Conservation (phyloP, 2,113 vertebrate genomes). For the Bubo bubo region DNA sequence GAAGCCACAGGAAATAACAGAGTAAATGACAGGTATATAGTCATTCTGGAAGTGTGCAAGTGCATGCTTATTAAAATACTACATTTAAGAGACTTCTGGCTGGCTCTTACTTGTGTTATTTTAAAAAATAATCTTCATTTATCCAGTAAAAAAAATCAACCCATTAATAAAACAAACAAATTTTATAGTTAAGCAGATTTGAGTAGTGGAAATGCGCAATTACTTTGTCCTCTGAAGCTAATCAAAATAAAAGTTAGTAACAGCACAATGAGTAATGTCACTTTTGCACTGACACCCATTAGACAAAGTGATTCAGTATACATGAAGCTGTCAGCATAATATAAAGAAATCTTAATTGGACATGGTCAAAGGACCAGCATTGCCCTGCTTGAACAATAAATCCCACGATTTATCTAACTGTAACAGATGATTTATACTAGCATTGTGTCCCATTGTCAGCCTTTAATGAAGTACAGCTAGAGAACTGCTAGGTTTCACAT, state of each 20-base stretch:
- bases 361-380: not conserved
- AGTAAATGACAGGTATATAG: not conserved
- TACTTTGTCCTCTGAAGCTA: not conserved
- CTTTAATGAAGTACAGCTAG: not conserved
- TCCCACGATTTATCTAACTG: not conserved
- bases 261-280: not conserved
- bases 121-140: not conserved
- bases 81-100: not conserved
- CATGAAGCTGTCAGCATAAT: not conserved
- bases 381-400: slow-evolving; percentile 41
- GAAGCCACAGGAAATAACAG: not conserved
- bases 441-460: not conserved
- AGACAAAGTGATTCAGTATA: not conserved
- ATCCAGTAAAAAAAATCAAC: not conserved
- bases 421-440: not conserved
- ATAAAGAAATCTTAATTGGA: not conserved
- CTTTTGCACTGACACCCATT: not conserved
- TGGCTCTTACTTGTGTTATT: not conserved
- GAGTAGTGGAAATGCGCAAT: not conserved
- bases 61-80: fast-evolving
- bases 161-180: not conserved
- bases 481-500: not conserved
- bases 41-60: not conserved
- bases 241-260: not conserved
- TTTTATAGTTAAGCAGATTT: not conserved